Percentiles rank a stretch among this genome's conserved stretches.
Evolutionary conservation across 2,113 vertebrate genomes (phyloP).

Genomic region (Gymnogyps californianus): DNA sequence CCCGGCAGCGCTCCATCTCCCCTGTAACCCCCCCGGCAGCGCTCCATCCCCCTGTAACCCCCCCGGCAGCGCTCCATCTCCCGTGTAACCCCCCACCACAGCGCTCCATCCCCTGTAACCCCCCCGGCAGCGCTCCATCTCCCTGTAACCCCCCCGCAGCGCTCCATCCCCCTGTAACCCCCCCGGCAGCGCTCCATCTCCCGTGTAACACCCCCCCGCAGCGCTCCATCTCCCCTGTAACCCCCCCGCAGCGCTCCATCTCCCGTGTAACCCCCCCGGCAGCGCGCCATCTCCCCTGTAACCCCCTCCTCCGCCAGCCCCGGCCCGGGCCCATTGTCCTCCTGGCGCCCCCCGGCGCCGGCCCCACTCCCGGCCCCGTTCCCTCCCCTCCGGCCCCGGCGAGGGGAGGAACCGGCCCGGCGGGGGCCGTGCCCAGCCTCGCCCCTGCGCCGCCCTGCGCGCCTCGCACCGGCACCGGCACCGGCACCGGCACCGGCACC

Average conservation of each 20-base stretch:
- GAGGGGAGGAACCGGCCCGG: constrained; percentile 13
- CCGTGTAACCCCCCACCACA: no score
- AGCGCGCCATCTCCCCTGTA: no score
- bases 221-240: background rate
- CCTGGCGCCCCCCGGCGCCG: background rate
- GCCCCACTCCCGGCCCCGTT: background rate
- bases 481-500: background rate
- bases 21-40: background rate
- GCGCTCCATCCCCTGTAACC: no score
- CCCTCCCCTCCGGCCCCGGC: background rate
- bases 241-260: background rate
- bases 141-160: no score
- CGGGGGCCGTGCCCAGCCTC: background rate
- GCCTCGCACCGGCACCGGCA: background rate
- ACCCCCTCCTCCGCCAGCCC: background rate
- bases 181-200: background rate
- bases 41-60: background rate
- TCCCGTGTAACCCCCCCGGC: background rate
- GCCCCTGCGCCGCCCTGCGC: background rate
- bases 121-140: background rate
- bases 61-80: no score
- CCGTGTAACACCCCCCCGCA: background rate
- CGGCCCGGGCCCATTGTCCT: background rate
- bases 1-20: no score
- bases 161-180: no score